Evolutionary conservation across 2,113 vertebrate genomes (phyloP).

Genomic region (Seriola quinqueradiata): DNA sequence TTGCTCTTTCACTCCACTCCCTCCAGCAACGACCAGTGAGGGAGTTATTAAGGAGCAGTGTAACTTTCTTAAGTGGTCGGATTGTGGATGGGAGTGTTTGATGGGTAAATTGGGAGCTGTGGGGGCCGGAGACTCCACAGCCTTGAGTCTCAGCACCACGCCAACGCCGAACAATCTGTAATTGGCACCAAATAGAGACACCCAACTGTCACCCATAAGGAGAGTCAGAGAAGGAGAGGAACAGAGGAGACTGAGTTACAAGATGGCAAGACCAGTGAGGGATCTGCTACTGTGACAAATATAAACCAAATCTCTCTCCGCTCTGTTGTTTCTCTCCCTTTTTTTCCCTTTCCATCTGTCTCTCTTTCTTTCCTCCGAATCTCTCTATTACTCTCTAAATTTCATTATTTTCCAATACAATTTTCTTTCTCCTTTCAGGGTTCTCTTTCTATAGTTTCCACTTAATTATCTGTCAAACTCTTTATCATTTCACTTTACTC

Average conservation of each 20-base stretch:
- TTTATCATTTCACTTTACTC: background rate
- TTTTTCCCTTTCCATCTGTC: slow-evolving; percentile 24
- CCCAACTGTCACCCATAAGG: slow-evolving; percentile 69
- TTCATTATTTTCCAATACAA: background rate
- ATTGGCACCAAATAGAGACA: slow-evolving; percentile 76
- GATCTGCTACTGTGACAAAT: slow-evolving; percentile 35
- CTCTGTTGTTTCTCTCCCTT: slow-evolving; percentile 7
- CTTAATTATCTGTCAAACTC: background rate
- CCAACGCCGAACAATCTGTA: slow-evolving; percentile 74
- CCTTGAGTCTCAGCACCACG: slow-evolving; percentile 69
- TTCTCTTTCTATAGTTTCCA: background rate
- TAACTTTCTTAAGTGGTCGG: slow-evolving; percentile 62
- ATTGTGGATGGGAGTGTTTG: slow-evolving; percentile 65
- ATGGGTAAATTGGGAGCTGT: slow-evolving; percentile 75
- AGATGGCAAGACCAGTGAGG: slow-evolving; percentile 59
- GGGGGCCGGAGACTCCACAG: slow-evolving; percentile 62
- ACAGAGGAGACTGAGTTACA: slow-evolving; percentile 53
- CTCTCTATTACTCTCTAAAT: background rate
- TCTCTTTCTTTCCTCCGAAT: slow-evolving; percentile 14
- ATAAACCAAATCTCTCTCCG: slow-evolving; percentile 40
- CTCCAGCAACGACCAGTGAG: slow-evolving; percentile 42
- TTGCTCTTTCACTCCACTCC: slow-evolving; percentile 13
- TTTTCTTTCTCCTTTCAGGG: background rate
- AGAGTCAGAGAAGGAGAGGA: slow-evolving; percentile 56
- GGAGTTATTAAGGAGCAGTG: slow-evolving; percentile 49